Evolutionary conservation across 2,888 invertebrate species (phyloP), one percentile per base, ranked within the genome.

Genomic region (Portevinia maculata): DNA sequence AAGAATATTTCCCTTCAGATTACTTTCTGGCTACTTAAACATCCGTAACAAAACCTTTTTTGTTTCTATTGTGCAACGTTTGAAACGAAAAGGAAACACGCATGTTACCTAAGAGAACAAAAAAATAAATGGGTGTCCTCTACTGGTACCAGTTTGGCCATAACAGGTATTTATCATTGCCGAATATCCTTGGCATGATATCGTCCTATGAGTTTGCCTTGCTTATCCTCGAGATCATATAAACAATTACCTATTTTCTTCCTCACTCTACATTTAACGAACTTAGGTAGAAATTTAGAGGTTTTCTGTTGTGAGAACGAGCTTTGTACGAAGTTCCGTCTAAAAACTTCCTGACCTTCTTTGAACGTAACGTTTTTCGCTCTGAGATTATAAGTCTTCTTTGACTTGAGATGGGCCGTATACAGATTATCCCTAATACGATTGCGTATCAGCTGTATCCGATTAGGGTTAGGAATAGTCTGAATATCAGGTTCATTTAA

Each of bases 181-280:
- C 37, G n/a, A 37, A 37, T 37, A n/a, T 37, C 37, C n/a, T 37
- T 37, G 13, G 37, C 37, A n/a, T 37, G 37, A n/a, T 37, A 37
- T 2, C n/a, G 11, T 37, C 37, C 37, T 0, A 37, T 37, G 4
- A 37, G 4, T 37, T 37, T 37, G 0, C 37, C 37, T n/a, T 37
- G 3, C n/a, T 11, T 32, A 11, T 32, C 32, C 32, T 32, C 32
- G 3, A 37, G 37, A n/a, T 37, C 37, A 37, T 37, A 37, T 3
- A 37, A n/a, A 37, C 37, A 37, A 5, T 24, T 24, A 24, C 37
- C 11, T 3, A n/a, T 13, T 37, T 4, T 13, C 1, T 37, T 37
- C 4, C 37, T 37, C n/a, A 37, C 37, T 13, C 37, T 13, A n/a
- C 37, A 37, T 37, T 37, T 37, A 1, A 37, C n/a, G 4, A 37